Conservation (phyloP, 2,113 vertebrate species). For the Sceloporus undulatus region DNA sequence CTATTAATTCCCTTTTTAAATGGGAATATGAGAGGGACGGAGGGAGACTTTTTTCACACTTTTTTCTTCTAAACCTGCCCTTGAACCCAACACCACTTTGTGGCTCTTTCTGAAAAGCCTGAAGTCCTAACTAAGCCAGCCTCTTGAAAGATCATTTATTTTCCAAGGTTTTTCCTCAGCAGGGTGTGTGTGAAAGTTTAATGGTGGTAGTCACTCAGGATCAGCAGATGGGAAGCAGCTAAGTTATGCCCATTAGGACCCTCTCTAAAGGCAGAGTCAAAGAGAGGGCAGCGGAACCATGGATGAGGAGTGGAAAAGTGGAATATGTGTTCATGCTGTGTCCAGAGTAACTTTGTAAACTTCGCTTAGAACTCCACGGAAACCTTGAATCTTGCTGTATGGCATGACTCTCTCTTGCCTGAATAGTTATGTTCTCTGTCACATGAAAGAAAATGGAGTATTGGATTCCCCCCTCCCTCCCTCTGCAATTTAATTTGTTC, state of each 20-base stretch:
- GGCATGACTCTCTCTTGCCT: background rate
- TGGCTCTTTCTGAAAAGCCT: conserved; percentile 33
- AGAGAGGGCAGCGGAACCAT: background rate
- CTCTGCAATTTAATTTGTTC: background rate
- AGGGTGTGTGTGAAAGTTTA: conserved; percentile 28
- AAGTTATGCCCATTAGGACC: background rate
- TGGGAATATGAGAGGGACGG: background rate
- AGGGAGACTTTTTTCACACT: background rate
- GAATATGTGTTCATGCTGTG: background rate
- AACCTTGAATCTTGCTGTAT: background rate
- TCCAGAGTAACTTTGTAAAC: background rate
- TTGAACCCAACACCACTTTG: background rate
- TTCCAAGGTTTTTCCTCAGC: conserved; percentile 7
- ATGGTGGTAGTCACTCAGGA: background rate
- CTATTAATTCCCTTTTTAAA: background rate
- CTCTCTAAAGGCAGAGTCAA: conserved; percentile 16
- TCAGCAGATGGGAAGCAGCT: conserved; percentile 18
- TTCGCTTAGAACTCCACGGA: conserved; percentile 2
- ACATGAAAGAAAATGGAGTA: rapidly evolving
- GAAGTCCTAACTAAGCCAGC: background rate
- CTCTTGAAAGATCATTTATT: conserved; percentile 5
- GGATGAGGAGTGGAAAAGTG: conserved; percentile 6
- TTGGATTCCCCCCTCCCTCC: background rate
- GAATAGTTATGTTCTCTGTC: background rate
- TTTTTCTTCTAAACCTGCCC: conserved; percentile 8